Conservation (phyloP, 2,888 invertebrate species). For the Hoplodrina ambigua region DNA sequence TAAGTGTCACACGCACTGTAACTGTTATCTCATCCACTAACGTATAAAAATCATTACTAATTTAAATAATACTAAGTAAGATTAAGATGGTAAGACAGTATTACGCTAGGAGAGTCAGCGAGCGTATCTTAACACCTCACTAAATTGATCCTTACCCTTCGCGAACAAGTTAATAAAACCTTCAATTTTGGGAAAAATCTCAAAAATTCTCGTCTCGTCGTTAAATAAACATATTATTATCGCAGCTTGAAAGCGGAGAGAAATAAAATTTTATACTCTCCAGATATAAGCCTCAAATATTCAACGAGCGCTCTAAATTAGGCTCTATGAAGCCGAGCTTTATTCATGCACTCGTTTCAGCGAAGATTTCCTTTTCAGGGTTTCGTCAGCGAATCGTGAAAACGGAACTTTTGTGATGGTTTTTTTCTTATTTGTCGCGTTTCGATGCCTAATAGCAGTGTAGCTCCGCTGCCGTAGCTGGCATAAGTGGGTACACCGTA, state of each 20-base stretch:
- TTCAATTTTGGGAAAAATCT: slow-evolving; percentile 13
- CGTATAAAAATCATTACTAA: no score
- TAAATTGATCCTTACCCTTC: slow-evolving; percentile 12
- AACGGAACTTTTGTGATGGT: background rate
- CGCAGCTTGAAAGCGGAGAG: slow-evolving; percentile 30
- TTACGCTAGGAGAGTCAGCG: background rate
- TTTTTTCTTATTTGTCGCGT: background rate
- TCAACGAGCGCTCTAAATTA: slow-evolving; percentile 67
- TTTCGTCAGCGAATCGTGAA: slow-evolving; percentile 2
- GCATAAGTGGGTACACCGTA: background rate
- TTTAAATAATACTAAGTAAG: no score
- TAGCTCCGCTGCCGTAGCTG: background rate
- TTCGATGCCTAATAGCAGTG: background rate
- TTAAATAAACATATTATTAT: slow-evolving; percentile 60
- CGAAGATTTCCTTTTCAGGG: slow-evolving; percentile 35
- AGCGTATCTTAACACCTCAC: slow-evolving; percentile 3
- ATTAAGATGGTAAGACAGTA: no score
- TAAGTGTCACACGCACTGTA: no score
- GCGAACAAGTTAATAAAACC: background rate
- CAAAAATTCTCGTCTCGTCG: slow-evolving; percentile 23
- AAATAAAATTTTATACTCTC: slow-evolving; percentile 69
- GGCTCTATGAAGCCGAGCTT: slow-evolving; percentile 56
- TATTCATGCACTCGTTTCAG: slow-evolving; percentile 56
- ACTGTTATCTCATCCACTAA: no score
- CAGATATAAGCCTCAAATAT: slow-evolving; percentile 71